A percentile compares a stretch with the other conserved stretches of the same genome.
Evolutionary conservation across 2,888 invertebrate genomes (phyloP).

Genomic region (Meloe dianella): DNA sequence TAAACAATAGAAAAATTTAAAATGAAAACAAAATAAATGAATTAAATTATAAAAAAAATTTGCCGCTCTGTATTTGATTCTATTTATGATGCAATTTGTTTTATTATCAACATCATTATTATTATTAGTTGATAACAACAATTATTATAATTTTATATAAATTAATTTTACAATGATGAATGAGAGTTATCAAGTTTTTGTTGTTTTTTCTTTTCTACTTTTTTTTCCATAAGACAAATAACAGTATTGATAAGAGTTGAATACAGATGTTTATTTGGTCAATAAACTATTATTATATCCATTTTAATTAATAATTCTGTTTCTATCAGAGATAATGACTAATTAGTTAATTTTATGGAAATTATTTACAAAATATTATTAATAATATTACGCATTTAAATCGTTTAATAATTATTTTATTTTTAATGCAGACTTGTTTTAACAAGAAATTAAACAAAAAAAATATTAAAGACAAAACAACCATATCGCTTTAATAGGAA

Average conservation of each 20-base stretch:
- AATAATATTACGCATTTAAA: not conserved
- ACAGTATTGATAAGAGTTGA: not conserved
- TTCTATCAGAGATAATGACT: not conserved
- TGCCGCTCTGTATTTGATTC: not conserved
- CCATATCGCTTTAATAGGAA: too few species aligned
- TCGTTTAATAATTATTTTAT: not conserved
- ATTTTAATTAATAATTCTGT: not conserved
- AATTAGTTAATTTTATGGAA: not conserved
- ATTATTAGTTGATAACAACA: not conserved
- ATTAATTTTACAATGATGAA: not conserved
- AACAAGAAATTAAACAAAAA: too few species aligned
- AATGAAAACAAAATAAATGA: not conserved
- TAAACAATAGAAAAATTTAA: too few species aligned
- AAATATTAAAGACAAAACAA: not conserved
- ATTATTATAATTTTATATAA: not conserved
- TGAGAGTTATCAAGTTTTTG: not conserved
- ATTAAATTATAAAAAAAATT: not conserved
- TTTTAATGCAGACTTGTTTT: not conserved
- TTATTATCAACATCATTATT: not conserved
- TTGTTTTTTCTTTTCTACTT: too few species aligned
- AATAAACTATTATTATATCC: not conserved
- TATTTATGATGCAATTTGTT: not conserved
- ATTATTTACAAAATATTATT: not conserved
- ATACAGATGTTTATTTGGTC: slow-evolving; percentile 4
- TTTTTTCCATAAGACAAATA: too few species aligned